Conservation (phyloP, 1,140 invertebrate genomes). For the Venturia canescens region DNA sequence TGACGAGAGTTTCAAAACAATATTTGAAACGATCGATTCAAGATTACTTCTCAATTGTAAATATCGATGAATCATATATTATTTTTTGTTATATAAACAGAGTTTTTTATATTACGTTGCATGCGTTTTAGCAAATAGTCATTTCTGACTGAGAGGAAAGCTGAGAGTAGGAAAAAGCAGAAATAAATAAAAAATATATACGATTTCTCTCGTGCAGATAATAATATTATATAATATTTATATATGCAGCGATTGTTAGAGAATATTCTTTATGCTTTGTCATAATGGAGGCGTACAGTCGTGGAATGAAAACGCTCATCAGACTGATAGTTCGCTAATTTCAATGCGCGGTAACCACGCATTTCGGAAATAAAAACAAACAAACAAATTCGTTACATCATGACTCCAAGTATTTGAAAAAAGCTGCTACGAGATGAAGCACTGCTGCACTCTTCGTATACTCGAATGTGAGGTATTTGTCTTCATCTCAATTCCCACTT, state of each 20-base stretch:
- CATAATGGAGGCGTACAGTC: slow-evolving; percentile 4
- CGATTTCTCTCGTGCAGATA: background rate
- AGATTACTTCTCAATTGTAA: background rate
- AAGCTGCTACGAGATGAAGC: no score
- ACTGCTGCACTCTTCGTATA: no score
- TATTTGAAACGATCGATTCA: background rate
- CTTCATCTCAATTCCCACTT: no score
- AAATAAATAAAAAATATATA: background rate
- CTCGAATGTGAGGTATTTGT: no score
- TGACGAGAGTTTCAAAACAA: background rate
- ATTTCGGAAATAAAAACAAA: background rate
- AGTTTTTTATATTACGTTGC: slow-evolving; percentile 56
- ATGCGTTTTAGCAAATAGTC: slow-evolving; percentile 51
- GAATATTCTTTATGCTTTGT: slow-evolving; percentile 12
- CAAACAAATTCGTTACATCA: no score
- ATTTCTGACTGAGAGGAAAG: slow-evolving; percentile 11
- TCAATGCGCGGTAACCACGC: background rate
- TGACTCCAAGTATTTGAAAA: no score
- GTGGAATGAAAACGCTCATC: slow-evolving; percentile 12
- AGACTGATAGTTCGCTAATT: background rate
- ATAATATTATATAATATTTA: background rate
- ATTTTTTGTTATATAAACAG: slow-evolving; percentile 48
- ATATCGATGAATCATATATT: slow-evolving; percentile 6
- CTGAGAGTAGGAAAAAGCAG: background rate
- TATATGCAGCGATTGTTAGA: slow-evolving; percentile 8